Evolutionary conservation across 1,140 invertebrate genomes (phyloP).

Genomic region (Homalodisca vitripennis): DNA sequence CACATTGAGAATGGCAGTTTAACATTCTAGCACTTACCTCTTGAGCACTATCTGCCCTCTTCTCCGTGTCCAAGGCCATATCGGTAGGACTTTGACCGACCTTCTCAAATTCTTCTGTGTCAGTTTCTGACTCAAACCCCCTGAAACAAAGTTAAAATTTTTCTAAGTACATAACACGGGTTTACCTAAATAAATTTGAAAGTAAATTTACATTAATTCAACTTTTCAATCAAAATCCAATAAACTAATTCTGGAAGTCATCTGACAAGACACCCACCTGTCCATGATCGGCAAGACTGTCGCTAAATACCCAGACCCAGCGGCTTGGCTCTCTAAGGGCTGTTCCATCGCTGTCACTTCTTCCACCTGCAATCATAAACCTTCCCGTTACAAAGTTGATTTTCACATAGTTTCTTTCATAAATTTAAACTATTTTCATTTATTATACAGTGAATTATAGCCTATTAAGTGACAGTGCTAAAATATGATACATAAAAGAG

Average conservation of each 20-base stretch:
- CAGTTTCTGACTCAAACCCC: slow-evolving; percentile 75
- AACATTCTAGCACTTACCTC: slow-evolving; percentile 13
- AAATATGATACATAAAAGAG: no score
- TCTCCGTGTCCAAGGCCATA: slow-evolving; percentile 40
- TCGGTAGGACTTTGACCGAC: slow-evolving; percentile 61
- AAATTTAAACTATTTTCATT: no score
- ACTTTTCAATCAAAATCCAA: background rate
- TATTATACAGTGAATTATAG: no score
- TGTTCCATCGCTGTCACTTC: slow-evolving; percentile 20
- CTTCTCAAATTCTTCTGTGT: slow-evolving; percentile 81
- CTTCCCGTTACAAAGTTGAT: no score
- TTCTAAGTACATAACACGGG: no score
- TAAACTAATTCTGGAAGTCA: background rate
- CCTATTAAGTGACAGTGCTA: no score
- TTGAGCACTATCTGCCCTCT: slow-evolving; percentile 8
- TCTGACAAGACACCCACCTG: background rate
- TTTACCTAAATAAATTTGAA: no score
- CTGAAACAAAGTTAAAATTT: slow-evolving; percentile 54
- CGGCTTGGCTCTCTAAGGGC: background rate
- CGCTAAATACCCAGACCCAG: background rate
- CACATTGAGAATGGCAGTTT: no score
- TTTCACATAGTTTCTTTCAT: no score
- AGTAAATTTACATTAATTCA: no score
- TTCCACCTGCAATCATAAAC: slow-evolving; percentile 10
- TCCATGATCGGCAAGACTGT: slow-evolving; percentile 7